Percentiles rank a stretch among this genome's conserved stretches.
These are phyloP conservation scores for Ormyrus pomaceus DNA, from an alignment of 2,888 invertebrate species.

Conservation along the genomic window DNA sequence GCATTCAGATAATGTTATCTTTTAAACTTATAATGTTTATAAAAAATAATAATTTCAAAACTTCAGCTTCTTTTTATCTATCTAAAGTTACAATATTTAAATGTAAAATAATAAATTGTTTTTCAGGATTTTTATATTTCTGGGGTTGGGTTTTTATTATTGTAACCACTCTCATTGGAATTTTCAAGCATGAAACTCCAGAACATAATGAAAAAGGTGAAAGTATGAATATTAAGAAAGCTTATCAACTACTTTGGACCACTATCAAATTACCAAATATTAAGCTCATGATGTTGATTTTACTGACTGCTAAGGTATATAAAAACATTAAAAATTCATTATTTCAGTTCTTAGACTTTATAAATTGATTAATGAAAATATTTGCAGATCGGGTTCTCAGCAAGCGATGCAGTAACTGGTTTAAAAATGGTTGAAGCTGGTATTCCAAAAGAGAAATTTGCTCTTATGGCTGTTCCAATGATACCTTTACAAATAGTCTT, in stretches of 20 bases:
- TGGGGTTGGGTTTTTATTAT: conserved; percentile 96
- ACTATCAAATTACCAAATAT: conserved; percentile 91
- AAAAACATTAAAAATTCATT: neutral
- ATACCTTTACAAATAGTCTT: conserved; percentile 95
- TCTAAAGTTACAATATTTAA: conserved; percentile 13
- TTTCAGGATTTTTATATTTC: conserved; percentile 90
- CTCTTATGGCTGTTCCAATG: conserved; percentile 93
- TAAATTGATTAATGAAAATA: conserved; percentile 2
- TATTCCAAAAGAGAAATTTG: conserved; percentile 95
- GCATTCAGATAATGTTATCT: conserved; percentile 13
- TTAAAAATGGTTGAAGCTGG: conserved; percentile 97
- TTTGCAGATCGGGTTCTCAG: conserved; percentile 94
- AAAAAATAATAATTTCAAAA: neutral
- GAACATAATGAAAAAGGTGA: conserved; percentile 72
- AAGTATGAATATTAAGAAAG: conserved; percentile 79
- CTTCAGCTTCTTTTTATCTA: conserved; percentile 17
- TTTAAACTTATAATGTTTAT: neutral
- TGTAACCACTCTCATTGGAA: conserved; percentile 91
- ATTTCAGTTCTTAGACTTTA: neutral
- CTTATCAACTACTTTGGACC: conserved; percentile 88
- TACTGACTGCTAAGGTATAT: conserved; percentile 92
- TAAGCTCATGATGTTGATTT: conserved; percentile 84
- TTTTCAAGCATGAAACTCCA: conserved; percentile 88
- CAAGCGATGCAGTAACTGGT: conserved; percentile 95
- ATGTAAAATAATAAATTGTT: conserved; percentile 26